phyloP scores from a whole-genome alignment of 2,797 vertebrate species.

The Typhlichthys eigenmanni region DNA sequence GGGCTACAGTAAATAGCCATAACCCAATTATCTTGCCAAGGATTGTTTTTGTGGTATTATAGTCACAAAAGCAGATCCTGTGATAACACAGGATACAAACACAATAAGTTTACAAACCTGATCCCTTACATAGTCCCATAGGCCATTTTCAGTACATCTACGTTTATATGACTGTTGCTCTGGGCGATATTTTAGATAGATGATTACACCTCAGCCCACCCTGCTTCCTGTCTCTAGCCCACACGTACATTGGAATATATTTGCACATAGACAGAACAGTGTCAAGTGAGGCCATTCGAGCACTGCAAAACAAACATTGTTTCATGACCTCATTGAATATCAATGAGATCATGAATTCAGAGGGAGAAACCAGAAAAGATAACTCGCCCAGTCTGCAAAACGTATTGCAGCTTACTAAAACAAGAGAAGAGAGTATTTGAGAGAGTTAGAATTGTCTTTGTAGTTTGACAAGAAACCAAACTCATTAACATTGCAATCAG shows the following conservation, averaged over 20 bases:
- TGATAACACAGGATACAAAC: too few relatives aligned
- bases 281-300: slow-evolving; percentile 64
- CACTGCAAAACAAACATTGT: slow-evolving; percentile 61
- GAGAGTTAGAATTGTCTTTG: slow-evolving; percentile 12
- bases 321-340: slow-evolving; percentile 55
- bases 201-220: not conserved
- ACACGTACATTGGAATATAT: not conserved
- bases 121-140: not conserved
- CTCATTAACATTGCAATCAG: not conserved
- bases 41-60: slow-evolving; percentile 5
- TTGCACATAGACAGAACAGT: not conserved
- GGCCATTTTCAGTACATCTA: not conserved
- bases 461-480: slow-evolving; percentile 9
- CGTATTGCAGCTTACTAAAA: not conserved
- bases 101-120: too few relatives aligned
- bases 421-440: not conserved
- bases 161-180: slow-evolving; percentile 26
- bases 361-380: slow-evolving; percentile 37
- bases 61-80: not conserved
- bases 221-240: not conserved
- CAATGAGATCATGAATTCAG: slow-evolving; percentile 66
- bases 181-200: not conserved
- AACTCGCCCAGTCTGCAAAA: not conserved
- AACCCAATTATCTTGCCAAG: slow-evolving; percentile 6
- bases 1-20: not conserved